Base-by-base conservation (phyloP, 1,140 invertebrate species). In the Lerema accius region DNA sequence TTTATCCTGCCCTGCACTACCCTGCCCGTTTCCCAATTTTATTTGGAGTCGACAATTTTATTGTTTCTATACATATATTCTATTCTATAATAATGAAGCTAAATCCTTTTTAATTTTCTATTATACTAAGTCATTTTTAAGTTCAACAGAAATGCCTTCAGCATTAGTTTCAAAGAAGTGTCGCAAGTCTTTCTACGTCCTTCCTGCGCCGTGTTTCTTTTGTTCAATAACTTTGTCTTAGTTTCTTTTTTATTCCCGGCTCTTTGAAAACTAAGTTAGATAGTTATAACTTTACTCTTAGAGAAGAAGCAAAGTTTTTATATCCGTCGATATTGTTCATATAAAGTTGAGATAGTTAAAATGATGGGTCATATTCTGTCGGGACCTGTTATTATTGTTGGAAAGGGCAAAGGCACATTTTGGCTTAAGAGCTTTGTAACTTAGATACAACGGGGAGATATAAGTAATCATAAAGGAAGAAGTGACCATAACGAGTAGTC, bases 271-370 rank as follows among this genome's bases (percentile, higher is more conserved):
- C n/a, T 26, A 32, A 32, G 4, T 17, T 48, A 7, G 23, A 4
- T 15, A 26, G 45, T 48, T 26, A 28, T 26, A 48, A 48, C 17
- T 28, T 26, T 26, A 32, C 9, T 48, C 4, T 28, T 48, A 13
- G 3, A 16, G 11, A 19, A n/a, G 1, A 26, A 48, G 23, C n/a
- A 26, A 46, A 46, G 17, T 48, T 23, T 48, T 26, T 48, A 28
- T 14, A 15, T 14, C 10, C 11, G 17, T 45, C 19, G 19, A 26
- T 14, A 48, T 23, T 23, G 13, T 9, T 19, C 15, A 43, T 11
- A 3, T 11, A 1, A 23, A 9, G 11, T 26, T 11, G 11, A 26
- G 45, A 28, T 13, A 48, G 45, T 15, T 14, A 48, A 23, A n/a
- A n/a, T 26, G 19, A 26, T 0, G 16, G 45, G 43, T 32, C 19